phyloP scores from a whole-genome alignment of 2,888 invertebrate genomes.

The Scaptomyza flava region DNA sequence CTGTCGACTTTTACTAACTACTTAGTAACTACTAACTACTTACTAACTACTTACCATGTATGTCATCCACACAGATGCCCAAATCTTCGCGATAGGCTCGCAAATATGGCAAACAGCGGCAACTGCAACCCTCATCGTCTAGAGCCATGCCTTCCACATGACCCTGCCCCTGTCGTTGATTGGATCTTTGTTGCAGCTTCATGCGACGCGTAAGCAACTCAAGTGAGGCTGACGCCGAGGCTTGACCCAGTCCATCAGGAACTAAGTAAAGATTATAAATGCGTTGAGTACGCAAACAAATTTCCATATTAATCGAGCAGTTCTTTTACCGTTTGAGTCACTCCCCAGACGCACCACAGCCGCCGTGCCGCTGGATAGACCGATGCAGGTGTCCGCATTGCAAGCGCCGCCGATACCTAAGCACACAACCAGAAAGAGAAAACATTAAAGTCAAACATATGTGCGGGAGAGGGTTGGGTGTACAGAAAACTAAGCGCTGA shows the following conservation, averaged over 20 bases:
- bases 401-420: slow-evolving; percentile 78
- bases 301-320: slow-evolving; percentile 67
- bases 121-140: slow-evolving; percentile 86
- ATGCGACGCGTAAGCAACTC: slow-evolving; percentile 72
- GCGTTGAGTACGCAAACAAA: slow-evolving; percentile 40
- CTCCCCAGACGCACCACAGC: slow-evolving; percentile 72
- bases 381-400: slow-evolving; percentile 84
- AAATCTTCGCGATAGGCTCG: slow-evolving; percentile 94
- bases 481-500: slow-evolving; percentile 31
- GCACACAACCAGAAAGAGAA: slow-evolving; percentile 42
- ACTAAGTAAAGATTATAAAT: slow-evolving; percentile 41
- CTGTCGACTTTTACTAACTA: neutral
- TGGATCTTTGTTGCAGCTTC: slow-evolving; percentile 50
- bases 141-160: slow-evolving; percentile 13
- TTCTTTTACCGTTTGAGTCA: slow-evolving; percentile 76
- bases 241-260: slow-evolving; percentile 62
- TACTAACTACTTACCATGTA: slow-evolving; percentile 88
- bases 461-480: neutral
- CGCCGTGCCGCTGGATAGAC: slow-evolving; percentile 84
- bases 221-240: slow-evolving; percentile 45
- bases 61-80: slow-evolving; percentile 93
- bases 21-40: neutral
- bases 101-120: slow-evolving; percentile 90
- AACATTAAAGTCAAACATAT: slow-evolving; percentile 27
- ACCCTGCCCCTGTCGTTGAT: slow-evolving; percentile 2